phyloP scores from a whole-genome alignment of 2,797 vertebrate genomes.

The Cetoscarus ocellatus region DNA sequence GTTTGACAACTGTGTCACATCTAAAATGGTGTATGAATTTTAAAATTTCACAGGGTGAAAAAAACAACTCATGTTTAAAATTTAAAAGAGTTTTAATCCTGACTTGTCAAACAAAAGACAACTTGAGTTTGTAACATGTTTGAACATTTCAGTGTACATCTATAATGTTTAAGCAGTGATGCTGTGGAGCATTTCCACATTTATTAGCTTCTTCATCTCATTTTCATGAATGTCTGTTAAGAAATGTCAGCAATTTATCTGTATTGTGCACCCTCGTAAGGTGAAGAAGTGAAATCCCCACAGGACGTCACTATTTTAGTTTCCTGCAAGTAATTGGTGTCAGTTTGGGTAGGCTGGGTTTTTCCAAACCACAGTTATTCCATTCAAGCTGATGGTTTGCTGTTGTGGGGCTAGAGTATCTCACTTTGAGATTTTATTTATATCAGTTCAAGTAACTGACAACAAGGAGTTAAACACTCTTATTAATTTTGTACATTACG shows the following conservation, averaged over 20 bases:
- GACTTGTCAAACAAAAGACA: neutral
- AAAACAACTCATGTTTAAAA: neutral
- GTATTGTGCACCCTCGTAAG: neutral
- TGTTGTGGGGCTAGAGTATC: constrained; percentile 51
- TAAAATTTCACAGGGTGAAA: neutral
- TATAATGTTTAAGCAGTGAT: constrained; percentile 20
- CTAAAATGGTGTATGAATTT: neutral
- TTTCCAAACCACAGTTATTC: constrained; percentile 59
- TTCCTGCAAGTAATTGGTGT: constrained; percentile 50
- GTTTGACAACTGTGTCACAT: constrained; percentile 16
- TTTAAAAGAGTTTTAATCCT: neutral
- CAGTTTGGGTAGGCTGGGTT: constrained; percentile 32
- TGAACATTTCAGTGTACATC: constrained; percentile 21
- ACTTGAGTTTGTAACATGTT: constrained; percentile 23
- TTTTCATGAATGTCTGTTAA: constrained; percentile 19
- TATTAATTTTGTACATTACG: no score
- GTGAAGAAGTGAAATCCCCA: constrained; percentile 56
- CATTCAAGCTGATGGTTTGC: constrained; percentile 40
- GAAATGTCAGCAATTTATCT: constrained; percentile 1
- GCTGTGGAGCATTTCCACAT: neutral
- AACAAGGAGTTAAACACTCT: constrained; percentile 7
- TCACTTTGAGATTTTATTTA: constrained; percentile 64
- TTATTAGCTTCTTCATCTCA: constrained; percentile 3
- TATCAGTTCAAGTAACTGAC: constrained; percentile 25
- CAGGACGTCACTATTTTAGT: constrained; percentile 49